phyloP scores from a whole-genome alignment of 2,113 vertebrate species.

The Nettapus auritus region DNA sequence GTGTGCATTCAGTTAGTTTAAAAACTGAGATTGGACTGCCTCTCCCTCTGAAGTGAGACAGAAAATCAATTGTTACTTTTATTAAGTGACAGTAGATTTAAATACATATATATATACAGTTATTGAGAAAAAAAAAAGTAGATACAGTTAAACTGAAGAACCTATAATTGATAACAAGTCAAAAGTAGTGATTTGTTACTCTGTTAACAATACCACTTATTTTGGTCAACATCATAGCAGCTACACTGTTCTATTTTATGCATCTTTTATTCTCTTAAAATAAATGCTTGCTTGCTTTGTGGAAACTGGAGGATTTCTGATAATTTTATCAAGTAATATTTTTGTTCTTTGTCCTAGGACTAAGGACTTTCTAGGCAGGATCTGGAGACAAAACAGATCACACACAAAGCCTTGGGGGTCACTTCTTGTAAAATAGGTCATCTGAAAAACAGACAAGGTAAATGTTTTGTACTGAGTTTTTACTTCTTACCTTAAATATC shows the following conservation, averaged over 20 bases:
- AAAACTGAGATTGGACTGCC: background rate
- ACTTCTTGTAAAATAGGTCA: background rate
- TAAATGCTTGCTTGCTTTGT: background rate
- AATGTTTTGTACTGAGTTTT: background rate
- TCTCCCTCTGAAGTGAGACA: background rate
- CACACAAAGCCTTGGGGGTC: background rate
- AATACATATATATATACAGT: background rate
- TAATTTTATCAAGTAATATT: background rate
- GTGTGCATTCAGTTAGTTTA: background rate
- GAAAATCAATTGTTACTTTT: background rate
- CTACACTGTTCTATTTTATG: background rate
- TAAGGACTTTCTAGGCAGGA: background rate
- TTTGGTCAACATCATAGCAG: background rate
- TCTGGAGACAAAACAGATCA: background rate
- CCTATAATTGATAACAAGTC: background rate
- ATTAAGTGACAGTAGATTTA: background rate
- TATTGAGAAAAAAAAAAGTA: background rate
- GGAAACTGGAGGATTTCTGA: background rate
- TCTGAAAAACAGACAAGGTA: background rate
- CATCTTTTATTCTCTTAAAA: background rate
- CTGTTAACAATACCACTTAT: background rate
- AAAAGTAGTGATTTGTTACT: background rate
- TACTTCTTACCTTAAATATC: background rate
- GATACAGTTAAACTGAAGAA: background rate
- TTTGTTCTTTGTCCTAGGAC: background rate